Evolutionary conservation across 2,888 invertebrate genomes (phyloP).

Genomic region (Argyra leucocephala): DNA sequence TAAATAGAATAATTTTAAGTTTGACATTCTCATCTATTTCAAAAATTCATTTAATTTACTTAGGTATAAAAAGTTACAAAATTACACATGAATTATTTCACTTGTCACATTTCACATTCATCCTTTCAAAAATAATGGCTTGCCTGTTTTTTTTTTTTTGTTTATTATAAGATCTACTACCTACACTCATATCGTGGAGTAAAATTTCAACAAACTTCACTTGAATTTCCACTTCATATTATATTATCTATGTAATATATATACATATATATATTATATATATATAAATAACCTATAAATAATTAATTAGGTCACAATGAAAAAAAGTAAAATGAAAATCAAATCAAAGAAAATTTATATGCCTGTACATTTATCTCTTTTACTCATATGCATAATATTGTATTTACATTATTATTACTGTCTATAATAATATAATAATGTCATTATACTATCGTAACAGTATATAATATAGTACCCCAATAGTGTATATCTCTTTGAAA

Average conservation of each 20-base stretch:
- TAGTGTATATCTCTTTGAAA: neutral
- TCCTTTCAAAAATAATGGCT: neutral
- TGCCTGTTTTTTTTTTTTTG: too few species aligned
- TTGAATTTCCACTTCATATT: too few species aligned
- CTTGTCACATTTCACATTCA: neutral
- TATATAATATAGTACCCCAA: neutral
- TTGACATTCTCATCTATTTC: too few species aligned
- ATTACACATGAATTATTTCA: neutral
- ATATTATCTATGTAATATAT: too few species aligned
- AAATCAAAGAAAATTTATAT: neutral
- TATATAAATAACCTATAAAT: neutral
- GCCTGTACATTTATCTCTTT: neutral
- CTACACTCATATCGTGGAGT: too few species aligned
- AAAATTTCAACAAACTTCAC: too few species aligned
- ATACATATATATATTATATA: neutral
- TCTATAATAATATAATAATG: neutral
- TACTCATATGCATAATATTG: neutral
- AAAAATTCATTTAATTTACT: too few species aligned
- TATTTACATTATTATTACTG: too few species aligned
- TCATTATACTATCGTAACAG: neutral
- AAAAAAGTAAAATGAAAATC: too few species aligned
- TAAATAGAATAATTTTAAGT: too few species aligned
- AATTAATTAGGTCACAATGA: neutral
- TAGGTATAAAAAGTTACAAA: neutral
- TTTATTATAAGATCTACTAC: too few species aligned